Base-by-base conservation (phyloP, 2,113 vertebrate genomes). In the Callocephalon fimbriatum region DNA sequence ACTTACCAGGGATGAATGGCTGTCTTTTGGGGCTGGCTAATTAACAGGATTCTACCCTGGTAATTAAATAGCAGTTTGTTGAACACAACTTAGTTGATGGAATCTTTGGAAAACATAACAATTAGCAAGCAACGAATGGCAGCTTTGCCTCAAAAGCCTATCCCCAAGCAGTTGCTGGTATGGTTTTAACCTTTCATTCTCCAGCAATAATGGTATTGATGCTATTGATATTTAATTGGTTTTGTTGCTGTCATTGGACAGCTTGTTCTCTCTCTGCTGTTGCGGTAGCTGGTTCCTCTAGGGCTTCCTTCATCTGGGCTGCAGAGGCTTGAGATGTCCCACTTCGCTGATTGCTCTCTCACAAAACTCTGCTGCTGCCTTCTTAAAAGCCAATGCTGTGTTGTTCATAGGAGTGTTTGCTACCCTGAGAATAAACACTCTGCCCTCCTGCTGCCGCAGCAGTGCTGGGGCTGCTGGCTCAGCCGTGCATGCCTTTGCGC, bases 51-150 rank as follows among this genome's bases (percentile, higher is more conserved):
- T 92, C 94, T 77, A 31, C 51, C 89, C 88, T 81, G 50, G 53
- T 96, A 97, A 97, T 97, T 96, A 93, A 95, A 94, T 59, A 88
- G 86, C 81, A 74, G 87, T 94, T 96, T 95, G 76, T 53, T 85
- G 63, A 95, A 80, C 77, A 48, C 59, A 93, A 88, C 84, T 93
- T 77, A 59, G 83, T 90, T 72, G 92, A 95, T 95, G 67, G 94
- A 81, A 96, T 95, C 92, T 93, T 86, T 67, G 77, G 82, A 93
- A 97, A 91, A 86, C 73, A 47, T 81, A 77, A 94, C 65, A 74
- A 91, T 96, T 96, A 86, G 48, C 70, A 93, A 63, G 67, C 81
- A 82, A 65, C 67, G 11, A 90, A 74, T 16, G 31, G 88, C 79
- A 65, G 42, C 72, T 65, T 71, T 77, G 72, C 66, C 70, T 92